phyloP scores from a whole-genome alignment of 2,888 invertebrate species.

The Eupithecia centaureata region DNA sequence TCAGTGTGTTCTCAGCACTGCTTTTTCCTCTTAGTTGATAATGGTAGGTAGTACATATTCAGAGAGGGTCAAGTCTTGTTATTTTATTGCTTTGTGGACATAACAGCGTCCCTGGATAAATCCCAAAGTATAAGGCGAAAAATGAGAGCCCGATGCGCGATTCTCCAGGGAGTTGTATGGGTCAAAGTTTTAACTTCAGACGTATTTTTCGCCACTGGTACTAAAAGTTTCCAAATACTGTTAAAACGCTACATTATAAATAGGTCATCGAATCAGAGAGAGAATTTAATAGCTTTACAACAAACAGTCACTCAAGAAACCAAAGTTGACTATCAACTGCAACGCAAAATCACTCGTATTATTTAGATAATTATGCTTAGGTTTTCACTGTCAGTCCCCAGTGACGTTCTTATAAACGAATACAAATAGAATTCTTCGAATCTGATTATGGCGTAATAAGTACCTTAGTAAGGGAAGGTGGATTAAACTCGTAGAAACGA shows the following conservation, averaged over 20 bases:
- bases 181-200: neutral
- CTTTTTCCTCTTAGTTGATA: neutral
- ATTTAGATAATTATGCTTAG: neutral
- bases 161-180: conserved; percentile 2
- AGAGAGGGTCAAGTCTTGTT: neutral
- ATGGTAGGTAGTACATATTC: neutral
- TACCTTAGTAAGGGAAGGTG: neutral
- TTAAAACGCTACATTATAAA: neutral
- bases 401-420: neutral
- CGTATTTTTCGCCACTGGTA: neutral
- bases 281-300: neutral
- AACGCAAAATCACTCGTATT: neutral
- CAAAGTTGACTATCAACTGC: conserved; percentile 1
- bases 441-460: neutral
- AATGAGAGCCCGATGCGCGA: neutral
- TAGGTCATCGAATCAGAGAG: neutral
- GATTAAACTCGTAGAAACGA: neutral
- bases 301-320: neutral
- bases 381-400: neutral
- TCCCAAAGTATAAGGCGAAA: neutral
- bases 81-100: neutral
- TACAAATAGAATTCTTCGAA: neutral
- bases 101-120: neutral
- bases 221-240: neutral
- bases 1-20: neutral